phyloP scores from a whole-genome alignment of 2,888 invertebrate genomes.

The Phalera bucephala region DNA sequence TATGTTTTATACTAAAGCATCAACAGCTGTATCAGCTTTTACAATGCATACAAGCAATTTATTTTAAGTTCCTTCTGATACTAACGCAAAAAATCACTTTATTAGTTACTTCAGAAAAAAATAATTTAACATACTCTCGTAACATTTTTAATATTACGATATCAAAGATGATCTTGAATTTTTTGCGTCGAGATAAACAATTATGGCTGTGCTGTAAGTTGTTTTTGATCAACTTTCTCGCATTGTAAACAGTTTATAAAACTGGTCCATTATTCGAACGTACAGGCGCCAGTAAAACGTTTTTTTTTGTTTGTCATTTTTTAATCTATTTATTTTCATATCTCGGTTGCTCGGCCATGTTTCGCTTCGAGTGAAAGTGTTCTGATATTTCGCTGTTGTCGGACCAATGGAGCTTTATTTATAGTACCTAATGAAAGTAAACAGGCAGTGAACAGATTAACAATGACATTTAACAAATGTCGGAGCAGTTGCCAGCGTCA shows the following conservation, averaged over 20 bases:
- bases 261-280: conserved; percentile 34
- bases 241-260: conserved; percentile 31
- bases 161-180: conserved; percentile 3
- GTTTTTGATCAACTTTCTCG: conserved; percentile 43
- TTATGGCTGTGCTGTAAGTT: conserved; percentile 9
- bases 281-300: conserved; percentile 34
- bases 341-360: conserved; percentile 22
- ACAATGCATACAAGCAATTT: no score
- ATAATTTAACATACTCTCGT: no score
- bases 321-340: conserved; percentile 38
- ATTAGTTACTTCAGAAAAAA: no score
- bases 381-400: conserved; percentile 48
- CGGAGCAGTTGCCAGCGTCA: conserved; percentile 7
- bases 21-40: no score
- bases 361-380: conserved; percentile 45
- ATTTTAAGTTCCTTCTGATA: no score
- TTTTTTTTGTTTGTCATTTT: conserved; percentile 32
- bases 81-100: no score
- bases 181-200: conserved; percentile 1
- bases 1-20: no score
- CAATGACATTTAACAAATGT: conserved; percentile 32
- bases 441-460: conserved; percentile 32
- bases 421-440: conserved; percentile 43
- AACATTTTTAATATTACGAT: no score
- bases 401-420: conserved; percentile 39